These are phyloP conservation scores for Drosophila mojavensis DNA, from an alignment of 1,140 invertebrate species.

Conservation along the genomic window DNA sequence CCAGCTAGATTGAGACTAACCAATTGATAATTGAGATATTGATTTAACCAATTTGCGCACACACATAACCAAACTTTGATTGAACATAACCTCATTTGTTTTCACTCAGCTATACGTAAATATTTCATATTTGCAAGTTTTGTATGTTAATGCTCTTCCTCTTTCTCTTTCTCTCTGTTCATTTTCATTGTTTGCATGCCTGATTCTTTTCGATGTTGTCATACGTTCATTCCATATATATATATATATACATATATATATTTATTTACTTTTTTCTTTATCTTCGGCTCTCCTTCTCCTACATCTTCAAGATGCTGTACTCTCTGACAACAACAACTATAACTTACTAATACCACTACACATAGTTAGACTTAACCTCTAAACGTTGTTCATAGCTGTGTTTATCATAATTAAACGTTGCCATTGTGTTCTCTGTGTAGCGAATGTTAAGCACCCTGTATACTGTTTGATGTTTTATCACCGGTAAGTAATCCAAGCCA, in stretches of 20 bases:
- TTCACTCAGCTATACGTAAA: constrained; percentile 44
- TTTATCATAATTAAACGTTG: constrained; percentile 80
- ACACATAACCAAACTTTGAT: constrained; percentile 24
- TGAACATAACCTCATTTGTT: constrained; percentile 8
- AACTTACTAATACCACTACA: constrained; percentile 33
- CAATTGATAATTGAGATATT: constrained; percentile 55
- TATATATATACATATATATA: not conserved
- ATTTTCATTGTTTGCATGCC: constrained; percentile 30
- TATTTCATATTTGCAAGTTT: constrained; percentile 46
- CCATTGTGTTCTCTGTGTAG: constrained; percentile 84
- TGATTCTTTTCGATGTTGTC: constrained; percentile 42
- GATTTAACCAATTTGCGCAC: constrained; percentile 24
- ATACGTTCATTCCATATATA: constrained; percentile 10
- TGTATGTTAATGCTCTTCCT: constrained; percentile 31
- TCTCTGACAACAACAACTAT: constrained; percentile 30
- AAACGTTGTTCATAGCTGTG: constrained; percentile 75
- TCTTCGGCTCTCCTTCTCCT: constrained; percentile 33
- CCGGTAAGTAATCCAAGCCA: constrained; percentile 79
- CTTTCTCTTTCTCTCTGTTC: constrained; percentile 11
- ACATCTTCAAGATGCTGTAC: constrained; percentile 16
- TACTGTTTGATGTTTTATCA: constrained; percentile 84
- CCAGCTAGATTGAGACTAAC: constrained; percentile 69
- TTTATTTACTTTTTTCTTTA: not conserved
- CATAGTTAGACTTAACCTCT: constrained; percentile 64
- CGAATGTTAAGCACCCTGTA: constrained; percentile 84